Evolutionary conservation across 2,888 invertebrate genomes (phyloP).

Genomic region (Chalcis sispes): DNA sequence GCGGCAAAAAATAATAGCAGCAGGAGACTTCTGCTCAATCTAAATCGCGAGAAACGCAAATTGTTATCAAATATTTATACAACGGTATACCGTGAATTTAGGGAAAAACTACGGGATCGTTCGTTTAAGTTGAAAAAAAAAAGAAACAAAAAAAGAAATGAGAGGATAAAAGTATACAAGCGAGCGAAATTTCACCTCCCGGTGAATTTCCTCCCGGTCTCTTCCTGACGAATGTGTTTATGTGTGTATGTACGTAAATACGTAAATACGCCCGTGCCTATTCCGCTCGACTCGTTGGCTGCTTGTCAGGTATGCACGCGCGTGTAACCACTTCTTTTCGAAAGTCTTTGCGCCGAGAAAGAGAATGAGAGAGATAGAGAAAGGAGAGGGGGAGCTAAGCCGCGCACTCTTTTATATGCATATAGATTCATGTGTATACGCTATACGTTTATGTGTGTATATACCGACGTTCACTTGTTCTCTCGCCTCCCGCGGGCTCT

Average conservation of each 20-base stretch:
- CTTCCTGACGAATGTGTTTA: neutral
- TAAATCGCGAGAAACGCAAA: too few relatives aligned
- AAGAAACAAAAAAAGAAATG: neutral
- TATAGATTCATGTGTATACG: too few relatives aligned
- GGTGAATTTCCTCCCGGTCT: neutral
- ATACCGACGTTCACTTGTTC: neutral
- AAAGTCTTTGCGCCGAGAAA: constrained; percentile 51
- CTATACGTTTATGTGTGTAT: too few relatives aligned
- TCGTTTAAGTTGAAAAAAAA: too few relatives aligned
- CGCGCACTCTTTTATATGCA: too few relatives aligned
- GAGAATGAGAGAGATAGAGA: too few relatives aligned
- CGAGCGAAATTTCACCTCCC: neutral
- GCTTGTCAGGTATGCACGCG: constrained; percentile 7
- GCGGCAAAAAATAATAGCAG: too few relatives aligned
- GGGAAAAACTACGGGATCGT: too few relatives aligned
- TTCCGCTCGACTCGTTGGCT: constrained; percentile 20
- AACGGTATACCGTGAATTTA: too few relatives aligned
- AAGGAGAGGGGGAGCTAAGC: too few relatives aligned
- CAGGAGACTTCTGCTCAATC: too few relatives aligned
- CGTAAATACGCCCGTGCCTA: neutral
- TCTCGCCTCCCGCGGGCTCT: neutral
- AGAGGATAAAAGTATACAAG: neutral
- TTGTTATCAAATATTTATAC: too few relatives aligned
- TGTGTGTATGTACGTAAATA: neutral
- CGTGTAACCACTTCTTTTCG: constrained; percentile 44